phyloP scores from a whole-genome alignment of 2,797 vertebrate genomes.

The Chanos chanos region DNA sequence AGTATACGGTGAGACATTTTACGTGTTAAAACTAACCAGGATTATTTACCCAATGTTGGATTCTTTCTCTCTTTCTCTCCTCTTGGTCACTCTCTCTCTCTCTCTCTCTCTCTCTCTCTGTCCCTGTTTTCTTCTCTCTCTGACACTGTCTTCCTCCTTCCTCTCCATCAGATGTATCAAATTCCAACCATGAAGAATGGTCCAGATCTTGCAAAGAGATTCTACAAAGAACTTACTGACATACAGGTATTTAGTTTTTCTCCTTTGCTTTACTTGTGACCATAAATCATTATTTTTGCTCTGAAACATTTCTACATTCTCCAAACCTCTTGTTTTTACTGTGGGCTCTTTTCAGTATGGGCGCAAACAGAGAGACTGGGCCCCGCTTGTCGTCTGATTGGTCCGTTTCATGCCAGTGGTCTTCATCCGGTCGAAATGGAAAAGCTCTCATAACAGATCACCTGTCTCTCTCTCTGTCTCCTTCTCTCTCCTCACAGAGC shows the following conservation, averaged over 20 bases:
- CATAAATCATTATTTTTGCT: no score
- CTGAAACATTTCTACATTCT: neutral
- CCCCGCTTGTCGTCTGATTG: slow-evolving; percentile 62
- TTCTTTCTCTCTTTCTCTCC: no score
- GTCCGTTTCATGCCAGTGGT: slow-evolving; percentile 24
- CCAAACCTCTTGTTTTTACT: neutral
- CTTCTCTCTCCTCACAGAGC: slow-evolving; percentile 41
- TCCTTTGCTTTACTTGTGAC: no score
- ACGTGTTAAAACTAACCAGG: no score
- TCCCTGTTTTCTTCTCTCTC: no score
- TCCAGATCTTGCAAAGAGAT: slow-evolving; percentile 78
- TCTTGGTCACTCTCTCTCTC: no score
- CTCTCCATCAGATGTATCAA: slow-evolving; percentile 64
- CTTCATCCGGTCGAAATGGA: slow-evolving; percentile 33
- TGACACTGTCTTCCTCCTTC: neutral
- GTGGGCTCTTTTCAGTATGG: slow-evolving; percentile 65
- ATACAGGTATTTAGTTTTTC: slow-evolving; percentile 92
- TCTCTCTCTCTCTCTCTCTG: no score
- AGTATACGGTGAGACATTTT: no score
- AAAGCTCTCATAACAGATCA: slow-evolving; percentile 28
- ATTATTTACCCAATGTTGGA: no score
- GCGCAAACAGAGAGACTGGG: slow-evolving; percentile 65
- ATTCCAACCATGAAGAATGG: slow-evolving; percentile 89
- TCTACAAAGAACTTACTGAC: slow-evolving; percentile 80
- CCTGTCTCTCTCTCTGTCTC: slow-evolving; percentile 26